Percentiles rank a stretch among this genome's conserved stretches.
phyloP scores from a whole-genome alignment of 1,140 invertebrate species.

The Scaptomyza pallida region DNA sequence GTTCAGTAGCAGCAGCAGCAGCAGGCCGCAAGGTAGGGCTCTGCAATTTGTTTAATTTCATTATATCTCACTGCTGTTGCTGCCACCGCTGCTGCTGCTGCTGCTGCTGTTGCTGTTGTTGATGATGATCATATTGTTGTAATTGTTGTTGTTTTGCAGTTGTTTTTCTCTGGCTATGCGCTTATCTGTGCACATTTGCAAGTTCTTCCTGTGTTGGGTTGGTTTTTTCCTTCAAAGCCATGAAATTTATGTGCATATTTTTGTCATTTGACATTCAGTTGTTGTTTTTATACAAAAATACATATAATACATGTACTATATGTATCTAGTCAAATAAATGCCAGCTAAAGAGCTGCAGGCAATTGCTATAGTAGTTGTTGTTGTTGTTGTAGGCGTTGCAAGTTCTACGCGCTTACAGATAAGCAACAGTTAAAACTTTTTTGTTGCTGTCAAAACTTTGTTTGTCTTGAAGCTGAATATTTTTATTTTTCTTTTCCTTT shows the following conservation, averaged over 20 bases:
- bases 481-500: slow-evolving; percentile 18
- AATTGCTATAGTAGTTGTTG: slow-evolving; percentile 2
- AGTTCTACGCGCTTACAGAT: slow-evolving; percentile 52
- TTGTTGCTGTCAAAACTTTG: slow-evolving; percentile 39
- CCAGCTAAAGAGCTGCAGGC: slow-evolving; percentile 19
- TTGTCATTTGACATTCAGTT: slow-evolving; percentile 64
- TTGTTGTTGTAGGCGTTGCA: slow-evolving; percentile 1
- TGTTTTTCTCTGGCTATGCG: slow-evolving; percentile 21
- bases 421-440: slow-evolving; percentile 77
- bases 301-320: slow-evolving; percentile 16
- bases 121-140: neutral
- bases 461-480: slow-evolving; percentile 36
- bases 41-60: slow-evolving; percentile 74
- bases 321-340: slow-evolving; percentile 30
- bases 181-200: slow-evolving; percentile 72
- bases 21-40: slow-evolving; percentile 40
- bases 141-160: slow-evolving; percentile 1
- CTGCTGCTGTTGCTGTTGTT: slow-evolving; percentile 2
- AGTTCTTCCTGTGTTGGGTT: slow-evolving; percentile 18
- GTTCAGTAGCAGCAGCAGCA: slow-evolving; percentile 14
- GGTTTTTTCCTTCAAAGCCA: slow-evolving; percentile 6
- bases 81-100: slow-evolving; percentile 24
- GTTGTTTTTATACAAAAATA: slow-evolving; percentile 49
- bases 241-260: slow-evolving; percentile 79
- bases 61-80: slow-evolving; percentile 53